Evolutionary conservation across 2,888 invertebrate genomes (phyloP), one percentile per base, ranked within the genome.

Genomic region (Herminia tarsipennalis): DNA sequence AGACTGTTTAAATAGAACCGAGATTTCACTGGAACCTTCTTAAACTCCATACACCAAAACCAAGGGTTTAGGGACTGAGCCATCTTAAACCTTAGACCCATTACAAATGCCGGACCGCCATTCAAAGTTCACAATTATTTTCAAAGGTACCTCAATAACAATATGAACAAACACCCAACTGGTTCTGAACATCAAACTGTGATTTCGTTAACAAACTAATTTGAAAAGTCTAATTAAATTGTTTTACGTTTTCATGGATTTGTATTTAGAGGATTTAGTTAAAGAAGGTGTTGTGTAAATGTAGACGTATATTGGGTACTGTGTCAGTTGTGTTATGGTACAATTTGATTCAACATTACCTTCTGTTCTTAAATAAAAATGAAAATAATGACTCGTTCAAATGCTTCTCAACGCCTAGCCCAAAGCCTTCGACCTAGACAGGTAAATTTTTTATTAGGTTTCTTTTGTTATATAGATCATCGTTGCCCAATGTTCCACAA

Each of bases 151-250:
- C 38, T 34, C 37, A 45, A 40, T 63, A 59, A 63, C 54, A 63
- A 64, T 55, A 63, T 55, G 47, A 50, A 37, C 35, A 12, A 50
- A 42, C 37, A 27, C 6, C 33, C 24, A 22, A 39, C 17, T 20
- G 14, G 24, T 35, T 13, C 37, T 8, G 46, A 62, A 48, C 43
- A 46, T 61, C 54, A 54, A 56, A 55, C 43, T 36, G 53, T 55
- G 60, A 67, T 68, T 61, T 60, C 43, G 49, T 54, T 40, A 41
- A 47, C 45, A 39, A 59, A 69, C 61, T 57, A 61, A 68, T 69
- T 66, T 65, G 16, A 13, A n/a, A 56, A 54, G 49, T 44, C 13
- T 46, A 62, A 62, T 66, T 56, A 62, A 69, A 59, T 62, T 64
- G 45, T 48, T 57, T 30, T 59, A 64, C 58, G 46, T 53, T 45